Percentiles rank a stretch among this genome's conserved stretches.
phyloP scores from a whole-genome alignment of 2,113 vertebrate genomes.

The Solea senegalensis region DNA sequence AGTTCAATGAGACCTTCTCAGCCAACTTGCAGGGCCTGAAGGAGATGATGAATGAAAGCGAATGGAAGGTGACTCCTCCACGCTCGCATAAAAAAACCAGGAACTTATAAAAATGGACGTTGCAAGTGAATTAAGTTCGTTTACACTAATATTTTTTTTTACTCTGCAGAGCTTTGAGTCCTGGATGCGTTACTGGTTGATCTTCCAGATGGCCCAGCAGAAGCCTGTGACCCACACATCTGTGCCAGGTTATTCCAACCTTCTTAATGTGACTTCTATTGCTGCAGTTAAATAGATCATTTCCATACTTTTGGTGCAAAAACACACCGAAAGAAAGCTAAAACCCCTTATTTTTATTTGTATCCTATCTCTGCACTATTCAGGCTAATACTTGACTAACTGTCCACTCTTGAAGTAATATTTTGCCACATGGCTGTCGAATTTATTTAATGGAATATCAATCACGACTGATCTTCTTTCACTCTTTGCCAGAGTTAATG shows the following conservation, averaged over 20 bases:
- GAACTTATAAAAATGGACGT: background rate
- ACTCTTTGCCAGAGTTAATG: no score
- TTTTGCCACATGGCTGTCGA: no score
- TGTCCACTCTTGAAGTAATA: no score
- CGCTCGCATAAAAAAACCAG: background rate
- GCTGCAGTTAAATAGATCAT: background rate
- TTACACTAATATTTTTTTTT: background rate
- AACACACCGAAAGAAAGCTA: no score
- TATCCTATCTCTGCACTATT: no score
- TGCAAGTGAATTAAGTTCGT: background rate
- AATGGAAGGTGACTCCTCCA: conserved; percentile 71
- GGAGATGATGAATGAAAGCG: conserved; percentile 60
- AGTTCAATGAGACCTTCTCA: conserved; percentile 81
- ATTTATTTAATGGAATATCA: no score
- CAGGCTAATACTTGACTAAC: no score
- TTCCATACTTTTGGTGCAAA: background rate
- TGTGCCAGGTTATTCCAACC: conserved; percentile 40
- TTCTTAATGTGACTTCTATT: background rate
- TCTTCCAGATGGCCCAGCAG: conserved; percentile 87
- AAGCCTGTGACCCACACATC: conserved; percentile 33
- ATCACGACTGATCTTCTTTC: no score
- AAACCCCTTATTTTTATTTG: no score
- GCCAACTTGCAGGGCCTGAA: conserved; percentile 83
- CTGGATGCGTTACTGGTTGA: conserved; percentile 90
- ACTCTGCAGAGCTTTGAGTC: conserved; percentile 82